phyloP scores from a whole-genome alignment of 2,888 invertebrate species.

The Nesidiocoris tenuis region DNA sequence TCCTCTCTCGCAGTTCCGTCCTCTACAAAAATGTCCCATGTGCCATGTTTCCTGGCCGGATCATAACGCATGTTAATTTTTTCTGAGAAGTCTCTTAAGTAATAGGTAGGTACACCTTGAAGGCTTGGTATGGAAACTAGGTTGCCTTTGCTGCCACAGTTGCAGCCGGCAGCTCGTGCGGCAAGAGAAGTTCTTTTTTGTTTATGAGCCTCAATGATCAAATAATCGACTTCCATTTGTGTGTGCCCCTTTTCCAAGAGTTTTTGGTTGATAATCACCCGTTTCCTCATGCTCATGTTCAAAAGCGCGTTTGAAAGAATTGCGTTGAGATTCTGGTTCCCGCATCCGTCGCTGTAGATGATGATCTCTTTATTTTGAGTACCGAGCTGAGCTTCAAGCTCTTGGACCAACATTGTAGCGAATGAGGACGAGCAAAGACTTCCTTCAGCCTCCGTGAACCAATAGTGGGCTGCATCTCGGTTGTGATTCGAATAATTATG shows the following conservation, averaged over 20 bases:
- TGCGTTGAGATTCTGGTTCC: slow-evolving; percentile 18
- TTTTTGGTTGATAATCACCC: slow-evolving; percentile 9
- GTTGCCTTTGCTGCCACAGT: slow-evolving; percentile 26
- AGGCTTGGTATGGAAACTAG: slow-evolving; percentile 28
- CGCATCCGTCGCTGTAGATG: slow-evolving; percentile 23
- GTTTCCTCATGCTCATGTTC: neutral
- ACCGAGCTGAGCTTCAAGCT: slow-evolving; percentile 3
- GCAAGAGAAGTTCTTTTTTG: slow-evolving; percentile 13
- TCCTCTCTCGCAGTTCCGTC: too few relatives aligned
- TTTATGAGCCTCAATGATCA: neutral
- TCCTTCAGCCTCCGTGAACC: slow-evolving; percentile 29
- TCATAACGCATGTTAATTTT: slow-evolving; percentile 20
- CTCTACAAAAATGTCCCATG: too few relatives aligned
- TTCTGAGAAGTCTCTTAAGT: neutral
- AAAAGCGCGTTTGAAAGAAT: slow-evolving; percentile 26
- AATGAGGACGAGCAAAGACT: slow-evolving; percentile 18
- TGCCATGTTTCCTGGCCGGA: slow-evolving; percentile 23
- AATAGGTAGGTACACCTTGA: slow-evolving; percentile 7
- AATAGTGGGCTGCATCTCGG: slow-evolving; percentile 20
- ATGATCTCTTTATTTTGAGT: neutral
- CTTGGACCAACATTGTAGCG: neutral
- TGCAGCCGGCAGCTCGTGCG: slow-evolving; percentile 32
- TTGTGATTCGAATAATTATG: slow-evolving; percentile 36
- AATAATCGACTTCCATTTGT: slow-evolving; percentile 30
- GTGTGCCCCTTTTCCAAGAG: too few relatives aligned